Base-by-base conservation (phyloP, 2,888 invertebrate genomes). In the Drosophila demipolita region DNA sequence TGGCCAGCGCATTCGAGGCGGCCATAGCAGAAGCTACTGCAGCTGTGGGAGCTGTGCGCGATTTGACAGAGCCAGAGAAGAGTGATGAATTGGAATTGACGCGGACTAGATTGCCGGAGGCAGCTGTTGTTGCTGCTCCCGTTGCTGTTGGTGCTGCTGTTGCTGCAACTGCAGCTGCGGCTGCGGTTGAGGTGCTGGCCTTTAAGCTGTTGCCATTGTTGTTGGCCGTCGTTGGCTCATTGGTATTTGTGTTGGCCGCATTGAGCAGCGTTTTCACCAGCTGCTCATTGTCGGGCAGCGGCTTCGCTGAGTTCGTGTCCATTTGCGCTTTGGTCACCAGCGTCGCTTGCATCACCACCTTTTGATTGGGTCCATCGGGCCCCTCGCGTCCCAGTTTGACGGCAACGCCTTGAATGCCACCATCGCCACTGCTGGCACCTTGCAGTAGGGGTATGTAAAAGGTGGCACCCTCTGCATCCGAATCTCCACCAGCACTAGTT, bases 361-460 rank as follows among this genome's bases (percentile, higher is more conserved):
- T 93, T 66, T 95, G 95, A 87, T 95, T 95, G 1, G 95, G 95
- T 5, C 95, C 95, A 48, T 94, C 94, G 1, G 94, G 94, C 3
- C 95, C 95, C 82, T 95, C 95, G 0, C 95, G 94, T 0, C 95
- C 95, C 42, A 95, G 88, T 87, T 95, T 95, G 1, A 95, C 95
- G 2, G 95, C 95, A 1, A 95, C 95, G 1, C 95, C 95, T 81
- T 95, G 95, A 68, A 95, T 95, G 20, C 94, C 94, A 33, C 92
- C 90, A 63, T 92, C 91, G 40, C 91, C 82, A 3, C 91, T 90
- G 9, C 91, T 91, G 20, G 93, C 92, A 12, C 94, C 94, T 66
- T 95, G 95, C 6, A 95, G 87, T 0, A 95, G 87, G 0, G 95
- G 95, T 90, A 95, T 95, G 75, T 95, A 95, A 89, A 95, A 95